phyloP scores from a whole-genome alignment of 35 echinoderm and acorn worm species.

The Heliocidaris tuberculata region DNA sequence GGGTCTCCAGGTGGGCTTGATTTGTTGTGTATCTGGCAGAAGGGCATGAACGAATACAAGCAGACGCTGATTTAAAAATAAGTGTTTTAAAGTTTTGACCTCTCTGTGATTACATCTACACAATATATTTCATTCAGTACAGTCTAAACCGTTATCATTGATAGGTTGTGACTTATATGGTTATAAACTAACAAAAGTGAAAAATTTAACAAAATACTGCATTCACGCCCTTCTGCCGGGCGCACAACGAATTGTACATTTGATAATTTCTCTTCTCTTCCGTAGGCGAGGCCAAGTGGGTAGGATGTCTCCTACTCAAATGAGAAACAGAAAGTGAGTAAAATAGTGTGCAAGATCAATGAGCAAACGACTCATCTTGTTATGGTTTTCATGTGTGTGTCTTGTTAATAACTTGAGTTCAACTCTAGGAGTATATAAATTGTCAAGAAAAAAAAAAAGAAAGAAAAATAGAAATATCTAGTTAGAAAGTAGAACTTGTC shows the following conservation, averaged over 20 bases:
- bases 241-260: background rate
- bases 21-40: too few species aligned
- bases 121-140: background rate
- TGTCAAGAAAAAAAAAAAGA: background rate
- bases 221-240: background rate
- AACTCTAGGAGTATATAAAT: background rate
- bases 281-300: conserved; percentile 40
- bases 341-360: conserved; percentile 12
- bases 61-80: background rate
- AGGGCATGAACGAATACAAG: too few species aligned
- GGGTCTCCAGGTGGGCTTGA: too few species aligned
- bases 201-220: background rate
- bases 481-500: background rate
- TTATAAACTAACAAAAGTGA: background rate
- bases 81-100: background rate
- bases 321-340: conserved; percentile 51
- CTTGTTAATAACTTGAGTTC: background rate
- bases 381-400: background rate
- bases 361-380: background rate
- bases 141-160: too few species aligned
- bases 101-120: background rate
- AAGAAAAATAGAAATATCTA: background rate
- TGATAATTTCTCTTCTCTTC: conserved; percentile 34
- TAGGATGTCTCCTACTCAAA: conserved; percentile 51
- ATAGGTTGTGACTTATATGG: background rate